Conservation (phyloP, 23 tunicate genomes). For the Styela plicata region DNA sequence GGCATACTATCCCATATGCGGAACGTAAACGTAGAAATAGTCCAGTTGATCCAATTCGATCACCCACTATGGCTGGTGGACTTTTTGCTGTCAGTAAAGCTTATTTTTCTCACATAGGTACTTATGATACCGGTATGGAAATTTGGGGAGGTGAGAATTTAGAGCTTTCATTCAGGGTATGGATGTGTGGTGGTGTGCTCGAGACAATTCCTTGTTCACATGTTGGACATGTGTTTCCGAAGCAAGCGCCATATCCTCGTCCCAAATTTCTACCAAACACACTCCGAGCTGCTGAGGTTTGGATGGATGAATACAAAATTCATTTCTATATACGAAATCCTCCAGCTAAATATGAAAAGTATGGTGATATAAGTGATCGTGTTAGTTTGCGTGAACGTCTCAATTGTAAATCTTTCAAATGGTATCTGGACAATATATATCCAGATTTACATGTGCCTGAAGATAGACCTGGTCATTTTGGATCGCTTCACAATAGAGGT, state of each 20-base stretch:
- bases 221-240: conserved; percentile 99
- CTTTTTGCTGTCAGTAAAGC: conserved; percentile 84
- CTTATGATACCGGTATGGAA: conserved; percentile 99
- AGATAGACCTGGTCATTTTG: conserved; percentile 80
- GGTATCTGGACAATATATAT: conserved; percentile 90
- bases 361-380: conserved; percentile 80
- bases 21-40: conserved; percentile 60
- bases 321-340: conserved; percentile 97
- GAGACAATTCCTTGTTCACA: conserved; percentile 99
- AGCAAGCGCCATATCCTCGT: conserved; percentile 96
- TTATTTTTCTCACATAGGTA: conserved; percentile 82
- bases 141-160: conserved; percentile 99
- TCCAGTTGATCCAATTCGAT: conserved; percentile 85
- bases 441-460: conserved; percentile 97
- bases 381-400: conserved; percentile 57
- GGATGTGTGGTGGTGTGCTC: conserved; percentile 99
- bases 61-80: conserved; percentile 99
- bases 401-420: conserved; percentile 74
- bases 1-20: conserved; percentile 92
- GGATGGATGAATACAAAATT: conserved; percentile 98
- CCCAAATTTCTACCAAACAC: conserved; percentile 89
- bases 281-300: conserved; percentile 93
- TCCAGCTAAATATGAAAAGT: conserved; percentile 68
- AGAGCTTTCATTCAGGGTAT: conserved; percentile 90
- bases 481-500: conserved; percentile 78